These are phyloP conservation scores for Scaptomyza graminum DNA, from an alignment of 1,140 invertebrate species.

Conservation along the genomic window DNA sequence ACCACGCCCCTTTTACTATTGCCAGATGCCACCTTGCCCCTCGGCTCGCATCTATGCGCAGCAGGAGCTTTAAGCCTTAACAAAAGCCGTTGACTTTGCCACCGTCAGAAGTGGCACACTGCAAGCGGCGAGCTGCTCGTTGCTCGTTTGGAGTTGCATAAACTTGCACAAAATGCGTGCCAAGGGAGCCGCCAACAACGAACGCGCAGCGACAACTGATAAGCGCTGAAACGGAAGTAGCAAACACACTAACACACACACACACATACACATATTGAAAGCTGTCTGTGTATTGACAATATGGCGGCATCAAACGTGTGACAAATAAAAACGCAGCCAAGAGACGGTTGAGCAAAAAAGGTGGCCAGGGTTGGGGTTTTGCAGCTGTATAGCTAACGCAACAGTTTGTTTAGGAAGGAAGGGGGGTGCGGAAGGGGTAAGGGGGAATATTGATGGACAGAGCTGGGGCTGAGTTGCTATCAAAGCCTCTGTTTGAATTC, in stretches of 20 bases:
- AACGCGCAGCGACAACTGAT: conserved; percentile 64
- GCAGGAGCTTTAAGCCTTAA: conserved; percentile 46
- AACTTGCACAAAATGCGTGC: conserved; percentile 68
- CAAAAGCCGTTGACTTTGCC: conserved; percentile 67
- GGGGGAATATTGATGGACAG: conserved; percentile 58
- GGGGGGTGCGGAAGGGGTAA: background rate
- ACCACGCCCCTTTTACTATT: conserved; percentile 31
- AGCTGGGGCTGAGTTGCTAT: conserved; percentile 56
- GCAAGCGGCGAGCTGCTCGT: conserved; percentile 31
- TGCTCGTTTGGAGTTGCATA: conserved; percentile 56
- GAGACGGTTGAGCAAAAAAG: conserved; percentile 16
- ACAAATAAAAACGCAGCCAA: conserved; percentile 55
- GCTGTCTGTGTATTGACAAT: conserved; percentile 40
- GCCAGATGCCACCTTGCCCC: no score
- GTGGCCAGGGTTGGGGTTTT: background rate
- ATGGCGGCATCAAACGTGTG: conserved; percentile 50
- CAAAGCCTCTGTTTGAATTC: conserved; percentile 69
- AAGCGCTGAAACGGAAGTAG: conserved; percentile 65
- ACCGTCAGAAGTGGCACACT: conserved; percentile 31
- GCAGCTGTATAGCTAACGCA: conserved; percentile 36
- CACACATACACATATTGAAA: background rate
- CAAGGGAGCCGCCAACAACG: conserved; percentile 54
- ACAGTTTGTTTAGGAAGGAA: conserved; percentile 54
- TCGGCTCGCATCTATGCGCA: background rate
- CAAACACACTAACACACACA: conserved; percentile 28